Percentiles rank a stretch among this genome's conserved stretches.
These are phyloP conservation scores for Pseudachorutes palmiensis DNA, from an alignment of 1,140 invertebrate species.

Conservation along the genomic window DNA sequence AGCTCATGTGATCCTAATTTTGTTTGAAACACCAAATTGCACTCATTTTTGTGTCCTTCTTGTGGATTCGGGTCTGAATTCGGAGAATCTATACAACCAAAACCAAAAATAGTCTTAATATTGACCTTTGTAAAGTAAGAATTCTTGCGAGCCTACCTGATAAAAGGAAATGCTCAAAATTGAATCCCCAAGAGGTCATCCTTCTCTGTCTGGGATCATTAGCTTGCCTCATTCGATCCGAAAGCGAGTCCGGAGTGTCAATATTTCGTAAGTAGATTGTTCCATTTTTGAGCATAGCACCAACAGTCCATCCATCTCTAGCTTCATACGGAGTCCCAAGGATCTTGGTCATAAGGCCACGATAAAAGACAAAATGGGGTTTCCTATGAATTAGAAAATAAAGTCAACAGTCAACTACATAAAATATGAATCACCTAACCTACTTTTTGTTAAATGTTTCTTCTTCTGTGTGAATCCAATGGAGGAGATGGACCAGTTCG, in stretches of 20 bases:
- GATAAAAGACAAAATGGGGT: slow-evolving; percentile 34
- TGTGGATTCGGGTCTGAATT: slow-evolving; percentile 20
- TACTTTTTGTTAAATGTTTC: slow-evolving; percentile 29
- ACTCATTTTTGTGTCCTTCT: slow-evolving; percentile 20
- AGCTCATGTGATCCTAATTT: slow-evolving; percentile 29
- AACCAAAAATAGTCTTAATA: background rate
- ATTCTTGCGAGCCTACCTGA: slow-evolving; percentile 19
- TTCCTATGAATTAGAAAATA: too few relatives aligned
- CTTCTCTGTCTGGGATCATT: slow-evolving; percentile 13
- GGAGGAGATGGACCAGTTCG: slow-evolving; percentile 27
- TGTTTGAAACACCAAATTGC: slow-evolving; percentile 32
- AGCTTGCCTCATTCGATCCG: slow-evolving; percentile 22
- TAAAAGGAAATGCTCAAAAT: slow-evolving; percentile 34
- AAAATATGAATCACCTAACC: slow-evolving; percentile 4
- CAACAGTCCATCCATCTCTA: slow-evolving; percentile 31
- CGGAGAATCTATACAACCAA: slow-evolving; percentile 26
- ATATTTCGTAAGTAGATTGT: slow-evolving; percentile 36
- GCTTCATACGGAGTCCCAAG: slow-evolving; percentile 31
- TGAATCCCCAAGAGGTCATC: slow-evolving; percentile 27
- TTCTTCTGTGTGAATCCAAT: slow-evolving; percentile 30
- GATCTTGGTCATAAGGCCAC: slow-evolving; percentile 32
- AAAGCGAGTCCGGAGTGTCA: slow-evolving; percentile 19
- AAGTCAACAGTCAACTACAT: background rate
- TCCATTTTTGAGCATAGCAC: slow-evolving; percentile 33
- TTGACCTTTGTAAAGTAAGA: slow-evolving; percentile 1